Evolutionary conservation across 2,113 vertebrate genomes (phyloP).

Genomic region (Mesembrinibis cayennensis): DNA sequence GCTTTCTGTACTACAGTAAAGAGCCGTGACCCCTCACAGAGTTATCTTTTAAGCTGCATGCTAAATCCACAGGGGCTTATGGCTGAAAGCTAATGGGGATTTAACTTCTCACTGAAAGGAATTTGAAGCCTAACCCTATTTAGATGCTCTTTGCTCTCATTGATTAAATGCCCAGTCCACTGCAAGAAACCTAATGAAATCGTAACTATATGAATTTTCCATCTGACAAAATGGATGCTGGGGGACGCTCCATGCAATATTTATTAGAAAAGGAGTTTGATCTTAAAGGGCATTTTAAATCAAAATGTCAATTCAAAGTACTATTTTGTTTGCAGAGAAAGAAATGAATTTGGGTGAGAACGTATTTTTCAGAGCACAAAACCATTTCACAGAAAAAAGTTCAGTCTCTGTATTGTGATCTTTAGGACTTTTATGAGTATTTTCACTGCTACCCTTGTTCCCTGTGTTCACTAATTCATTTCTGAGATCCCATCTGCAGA

Average conservation of each 20-base stretch:
- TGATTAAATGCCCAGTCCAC: slow-evolving; percentile 45
- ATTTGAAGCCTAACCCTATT: slow-evolving; percentile 61
- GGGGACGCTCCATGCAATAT: slow-evolving; percentile 4
- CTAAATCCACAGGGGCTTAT: slow-evolving; percentile 22
- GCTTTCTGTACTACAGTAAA: slow-evolving; percentile 45
- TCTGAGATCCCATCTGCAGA: not conserved
- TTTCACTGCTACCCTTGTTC: slow-evolving; percentile 8
- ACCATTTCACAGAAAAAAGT: not conserved
- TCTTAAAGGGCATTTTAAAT: slow-evolving; percentile 30
- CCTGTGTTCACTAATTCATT: not conserved
- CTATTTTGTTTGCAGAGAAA: not conserved
- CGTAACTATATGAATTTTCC: slow-evolving; percentile 26
- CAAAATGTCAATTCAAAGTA: not conserved
- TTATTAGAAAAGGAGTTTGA: slow-evolving; percentile 35
- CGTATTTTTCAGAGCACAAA: not conserved
- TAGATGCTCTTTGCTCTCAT: slow-evolving; percentile 55
- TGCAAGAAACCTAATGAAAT: slow-evolving; percentile 34
- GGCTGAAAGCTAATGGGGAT: slow-evolving; percentile 56
- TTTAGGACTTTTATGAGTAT: not conserved
- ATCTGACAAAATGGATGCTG: slow-evolving; percentile 16
- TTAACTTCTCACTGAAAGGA: slow-evolving; percentile 56
- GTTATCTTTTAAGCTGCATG: slow-evolving; percentile 55
- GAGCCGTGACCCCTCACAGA: slow-evolving; percentile 23
- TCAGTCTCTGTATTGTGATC: not conserved
- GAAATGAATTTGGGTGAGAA: not conserved